phyloP scores from a whole-genome alignment of 2,888 invertebrate genomes.

The Sericinus montela region DNA sequence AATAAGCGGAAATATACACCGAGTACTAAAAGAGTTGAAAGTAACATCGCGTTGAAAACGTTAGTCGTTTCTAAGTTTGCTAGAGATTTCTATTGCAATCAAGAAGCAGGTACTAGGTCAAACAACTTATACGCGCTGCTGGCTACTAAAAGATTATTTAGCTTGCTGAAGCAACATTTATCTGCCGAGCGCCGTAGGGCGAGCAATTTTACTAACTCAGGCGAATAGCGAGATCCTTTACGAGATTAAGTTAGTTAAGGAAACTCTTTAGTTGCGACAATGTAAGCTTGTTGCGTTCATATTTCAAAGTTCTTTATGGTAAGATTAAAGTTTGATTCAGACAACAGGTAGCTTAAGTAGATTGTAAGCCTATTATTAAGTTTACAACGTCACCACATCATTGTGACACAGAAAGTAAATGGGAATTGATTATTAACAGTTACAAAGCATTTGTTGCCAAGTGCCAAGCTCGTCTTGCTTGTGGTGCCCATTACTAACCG shows the following conservation, averaged over 20 bases:
- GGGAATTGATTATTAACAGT: too few species aligned
- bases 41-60: neutral
- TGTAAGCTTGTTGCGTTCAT: neutral
- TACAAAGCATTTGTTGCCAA: too few species aligned
- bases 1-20: neutral
- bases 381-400: too few species aligned
- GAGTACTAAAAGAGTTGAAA: neutral
- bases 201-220: slow-evolving; percentile 14
- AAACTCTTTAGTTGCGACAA: slow-evolving; percentile 10
- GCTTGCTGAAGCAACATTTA: slow-evolving; percentile 17
- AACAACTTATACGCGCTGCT: slow-evolving; percentile 16
- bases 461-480: too few species aligned
- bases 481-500: too few species aligned
- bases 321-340: neutral
- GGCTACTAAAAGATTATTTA: slow-evolving; percentile 17
- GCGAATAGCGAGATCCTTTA: slow-evolving; percentile 8
- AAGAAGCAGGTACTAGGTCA: slow-evolving; percentile 12
- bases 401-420: too few species aligned
- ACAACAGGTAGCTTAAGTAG: too few species aligned
- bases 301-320: neutral
- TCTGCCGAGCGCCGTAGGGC: slow-evolving; percentile 8
- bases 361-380: too few species aligned
- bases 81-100: slow-evolving; percentile 15
- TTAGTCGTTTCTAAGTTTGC: slow-evolving; percentile 7
- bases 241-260: slow-evolving; percentile 10